phyloP scores from a whole-genome alignment of 2,888 invertebrate species.

The Strigamia maritima region DNA sequence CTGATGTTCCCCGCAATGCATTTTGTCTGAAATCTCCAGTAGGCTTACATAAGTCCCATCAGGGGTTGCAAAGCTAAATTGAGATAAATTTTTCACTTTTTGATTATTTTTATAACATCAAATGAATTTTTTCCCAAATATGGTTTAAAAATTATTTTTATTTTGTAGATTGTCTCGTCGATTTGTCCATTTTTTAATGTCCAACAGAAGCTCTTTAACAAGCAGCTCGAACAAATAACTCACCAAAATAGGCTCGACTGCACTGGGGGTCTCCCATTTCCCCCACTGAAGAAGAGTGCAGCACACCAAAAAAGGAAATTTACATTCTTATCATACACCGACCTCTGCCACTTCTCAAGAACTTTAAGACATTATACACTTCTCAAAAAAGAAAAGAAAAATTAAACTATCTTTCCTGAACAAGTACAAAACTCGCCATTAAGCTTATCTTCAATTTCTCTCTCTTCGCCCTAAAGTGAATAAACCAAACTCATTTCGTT shows the following conservation, averaged over 20 bases:
- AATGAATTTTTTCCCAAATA: neutral
- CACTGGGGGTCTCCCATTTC: neutral
- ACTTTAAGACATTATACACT: neutral
- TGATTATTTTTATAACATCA: neutral
- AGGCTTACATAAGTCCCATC: neutral
- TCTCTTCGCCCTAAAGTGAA: neutral
- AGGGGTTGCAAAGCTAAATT: neutral
- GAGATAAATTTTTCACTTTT: conserved; percentile 14
- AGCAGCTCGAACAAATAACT: neutral
- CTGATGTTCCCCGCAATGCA: neutral
- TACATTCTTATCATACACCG: conserved; percentile 6
- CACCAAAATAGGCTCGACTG: neutral
- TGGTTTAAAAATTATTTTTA: neutral
- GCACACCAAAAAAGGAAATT: conserved; percentile 6
- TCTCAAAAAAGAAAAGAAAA: neutral
- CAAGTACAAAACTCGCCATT: neutral
- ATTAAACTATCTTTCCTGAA: neutral
- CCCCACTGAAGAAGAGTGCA: conserved; percentile 3
- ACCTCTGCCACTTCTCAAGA: conserved; percentile 22
- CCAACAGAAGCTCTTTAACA: neutral
- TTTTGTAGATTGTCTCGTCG: neutral
- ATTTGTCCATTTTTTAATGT: neutral
- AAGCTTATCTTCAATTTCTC: conserved; percentile 6
- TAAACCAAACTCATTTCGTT: conserved; percentile 18
- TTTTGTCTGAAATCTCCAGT: neutral